Evolutionary conservation across 2,888 invertebrate genomes (phyloP).

Genomic region (Synergus itoensis): DNA sequence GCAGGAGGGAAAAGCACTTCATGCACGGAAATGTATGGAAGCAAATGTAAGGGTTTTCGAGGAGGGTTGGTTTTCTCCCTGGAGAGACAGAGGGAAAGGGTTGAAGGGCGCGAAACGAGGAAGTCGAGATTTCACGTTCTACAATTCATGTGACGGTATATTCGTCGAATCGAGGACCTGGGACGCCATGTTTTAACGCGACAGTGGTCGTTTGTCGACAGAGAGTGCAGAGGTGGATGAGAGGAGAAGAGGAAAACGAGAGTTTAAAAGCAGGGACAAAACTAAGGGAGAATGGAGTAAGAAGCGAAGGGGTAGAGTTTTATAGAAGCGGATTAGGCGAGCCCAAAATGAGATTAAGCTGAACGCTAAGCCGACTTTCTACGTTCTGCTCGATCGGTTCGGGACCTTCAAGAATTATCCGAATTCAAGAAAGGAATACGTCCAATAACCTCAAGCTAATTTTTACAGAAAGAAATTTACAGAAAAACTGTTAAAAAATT

Average conservation of each 20-base stretch:
- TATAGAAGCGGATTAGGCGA: slow-evolving; percentile 67
- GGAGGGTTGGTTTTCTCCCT: slow-evolving; percentile 54
- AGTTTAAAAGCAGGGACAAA: slow-evolving; percentile 21
- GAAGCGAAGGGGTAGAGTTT: slow-evolving; percentile 53
- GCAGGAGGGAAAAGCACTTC: slow-evolving; percentile 48
- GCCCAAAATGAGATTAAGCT: slow-evolving; percentile 71
- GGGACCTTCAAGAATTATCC: slow-evolving; percentile 56
- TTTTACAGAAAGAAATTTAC: neutral
- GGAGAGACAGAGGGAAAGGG: slow-evolving; percentile 52
- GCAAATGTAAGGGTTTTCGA: slow-evolving; percentile 12
- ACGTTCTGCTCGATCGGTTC: slow-evolving; percentile 68
- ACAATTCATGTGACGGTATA: slow-evolving; percentile 26
- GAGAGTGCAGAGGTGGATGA: neutral
- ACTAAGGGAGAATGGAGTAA: neutral
- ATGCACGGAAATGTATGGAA: slow-evolving; percentile 23
- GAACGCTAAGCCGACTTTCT: slow-evolving; percentile 68
- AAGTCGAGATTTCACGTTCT: slow-evolving; percentile 45
- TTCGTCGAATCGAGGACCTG: slow-evolving; percentile 35
- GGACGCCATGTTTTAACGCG: slow-evolving; percentile 33
- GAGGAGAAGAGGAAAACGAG: neutral
- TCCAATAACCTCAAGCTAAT: neutral
- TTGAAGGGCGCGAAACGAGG: slow-evolving; percentile 52
- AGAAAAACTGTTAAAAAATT: too few relatives aligned
- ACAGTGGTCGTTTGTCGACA: neutral
- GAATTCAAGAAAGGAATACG: neutral